Evolutionary conservation across 2,888 invertebrate genomes (phyloP), one percentile per base, ranked within the genome.

Genomic region (Sphecodes monilicornis): DNA sequence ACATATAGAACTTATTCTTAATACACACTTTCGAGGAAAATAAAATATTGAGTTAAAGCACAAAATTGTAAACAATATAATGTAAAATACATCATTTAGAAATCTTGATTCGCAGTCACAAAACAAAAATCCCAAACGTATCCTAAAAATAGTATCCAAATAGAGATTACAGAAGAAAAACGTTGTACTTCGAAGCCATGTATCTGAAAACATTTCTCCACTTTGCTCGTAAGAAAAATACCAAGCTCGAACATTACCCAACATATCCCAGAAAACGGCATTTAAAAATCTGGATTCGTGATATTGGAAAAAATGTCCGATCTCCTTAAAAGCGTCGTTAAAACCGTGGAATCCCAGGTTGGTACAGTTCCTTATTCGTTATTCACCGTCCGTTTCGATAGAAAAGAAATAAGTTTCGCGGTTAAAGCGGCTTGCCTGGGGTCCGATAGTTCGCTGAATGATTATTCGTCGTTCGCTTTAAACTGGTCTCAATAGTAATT

Each of bases 401-500:
- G 13, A n/a, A 3, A n/a, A 22, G 57, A 16, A 57, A 57, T 57
- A 41, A 75, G 16, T 18, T 36, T 13, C 60, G 5, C 3, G 32
- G 5, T n/a, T 26, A 29, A 18, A 74, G 57, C 11, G 36, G n/a
- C n/a, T 10, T 26, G 36, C 8, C 54, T 16, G 16, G 64, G 4
- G 26, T 39, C 36, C 54, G 68, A n/a, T 36, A 16, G 26, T 36
- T 13, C n/a, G 29, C 26, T 18, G 41, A 68, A 74, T 54, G 69
- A 69, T 71, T 75, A n/a, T 39, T 76, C n/a, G 22, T 16, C 16
- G 57, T 29, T 29, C 43, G n/a, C 41, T 60, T 36, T 64, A 50
- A 69, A 26, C 73, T 29, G 26, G n/a, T 32, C 46, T 46, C 54
- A 22, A 80, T 77, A 74, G 74, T 66, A 54, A 80, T 76, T 84